Base-by-base conservation (phyloP, 2,888 invertebrate genomes). In the Eilema caniola region DNA sequence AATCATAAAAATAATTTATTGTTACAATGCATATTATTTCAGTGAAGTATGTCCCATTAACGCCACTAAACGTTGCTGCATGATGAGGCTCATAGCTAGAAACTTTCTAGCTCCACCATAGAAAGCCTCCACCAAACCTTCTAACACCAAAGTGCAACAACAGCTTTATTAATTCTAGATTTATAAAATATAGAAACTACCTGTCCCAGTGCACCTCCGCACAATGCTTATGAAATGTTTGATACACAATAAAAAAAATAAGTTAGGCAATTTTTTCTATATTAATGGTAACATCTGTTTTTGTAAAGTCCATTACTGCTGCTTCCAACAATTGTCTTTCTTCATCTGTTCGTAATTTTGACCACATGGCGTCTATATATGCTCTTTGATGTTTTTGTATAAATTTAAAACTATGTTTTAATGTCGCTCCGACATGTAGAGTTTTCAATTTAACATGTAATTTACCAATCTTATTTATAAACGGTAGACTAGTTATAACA, bases 381-480 rank as follows among this genome's bases (percentile, higher is more conserved):
- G 93, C 91, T 82, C 96, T 95, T 83, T 98, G 98, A 88, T 97
- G 96, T 73, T 95, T 96, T 85, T 97, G 95, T 70, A 98, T 96
- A 85, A 97, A 97, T 80, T 96, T 96, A 85, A 97, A 98, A 90
- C 98, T 97, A 77, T 98, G 97, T 89, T 96, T 97, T 67, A 98
- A 95, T 23, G 98, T 97, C 4, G 98, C 98, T 28, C 98, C 98
- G 2, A 96, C 95, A 88, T 98, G 97, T 7, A 98, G 88, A 24
- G 97, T 97, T 66, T 95, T 96, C 31, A 97, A 88, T 67, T 92
- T 94, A 0, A 97, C 97, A 66, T 93, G 91, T 75, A 96, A 94
- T 33, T 96, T 96, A 14, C 96, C 97, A 60, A 98, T 93, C 83
- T 96, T 94, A n/a, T 96, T 97, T 66, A 98, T 95, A 80, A 96